phyloP scores from a whole-genome alignment of 2,797 vertebrate genomes.

The Falco concolor region DNA sequence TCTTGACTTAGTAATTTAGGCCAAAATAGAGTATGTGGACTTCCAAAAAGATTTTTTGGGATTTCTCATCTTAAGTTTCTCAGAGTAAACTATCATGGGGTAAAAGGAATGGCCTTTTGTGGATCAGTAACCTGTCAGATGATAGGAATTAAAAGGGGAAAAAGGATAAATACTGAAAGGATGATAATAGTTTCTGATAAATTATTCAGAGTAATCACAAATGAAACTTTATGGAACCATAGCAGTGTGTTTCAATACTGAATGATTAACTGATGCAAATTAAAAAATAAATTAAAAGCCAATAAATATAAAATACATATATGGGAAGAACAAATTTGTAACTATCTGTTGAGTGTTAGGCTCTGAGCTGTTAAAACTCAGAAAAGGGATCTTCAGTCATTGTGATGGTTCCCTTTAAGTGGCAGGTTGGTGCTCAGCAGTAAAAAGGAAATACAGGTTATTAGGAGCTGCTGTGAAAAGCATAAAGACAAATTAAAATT shows the following conservation, averaged over 20 bases:
- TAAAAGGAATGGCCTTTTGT: not conserved
- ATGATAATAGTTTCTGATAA: not conserved
- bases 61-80: not conserved
- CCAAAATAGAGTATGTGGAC: not conserved
- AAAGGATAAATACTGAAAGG: not conserved
- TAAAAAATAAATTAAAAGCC: not conserved
- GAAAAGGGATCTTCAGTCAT: not conserved
- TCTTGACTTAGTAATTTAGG: not conserved
- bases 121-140: not conserved
- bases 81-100: not conserved
- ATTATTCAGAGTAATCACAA: not conserved
- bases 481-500: not conserved
- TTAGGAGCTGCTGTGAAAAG: not conserved
- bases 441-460: not conserved
- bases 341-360: not conserved
- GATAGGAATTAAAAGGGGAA: not conserved
- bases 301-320: not conserved
- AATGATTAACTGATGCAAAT: not conserved
- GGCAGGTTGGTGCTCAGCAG: not conserved
- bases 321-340: not conserved
- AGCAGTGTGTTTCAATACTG: not conserved
- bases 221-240: not conserved
- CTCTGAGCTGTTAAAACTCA: not conserved
- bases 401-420: not conserved
- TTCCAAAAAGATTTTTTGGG: not conserved